A percentile compares a stretch with the other conserved stretches of the same genome.
Conservation (phyloP, 2,113 vertebrate genomes). For the Octodon degus region DNA sequence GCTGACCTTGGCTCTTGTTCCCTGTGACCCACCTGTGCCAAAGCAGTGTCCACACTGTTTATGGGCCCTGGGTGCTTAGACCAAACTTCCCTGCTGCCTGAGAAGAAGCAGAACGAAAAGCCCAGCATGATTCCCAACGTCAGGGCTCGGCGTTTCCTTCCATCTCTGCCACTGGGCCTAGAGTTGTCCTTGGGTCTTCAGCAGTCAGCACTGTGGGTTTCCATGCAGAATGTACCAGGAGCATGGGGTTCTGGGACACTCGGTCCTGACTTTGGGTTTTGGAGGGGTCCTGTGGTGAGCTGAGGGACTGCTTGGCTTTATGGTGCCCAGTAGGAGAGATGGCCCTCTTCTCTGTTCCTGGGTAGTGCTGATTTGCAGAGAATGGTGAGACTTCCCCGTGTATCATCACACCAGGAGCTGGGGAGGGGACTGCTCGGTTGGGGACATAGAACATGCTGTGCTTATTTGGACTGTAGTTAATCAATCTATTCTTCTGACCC, state of each 20-base stretch:
- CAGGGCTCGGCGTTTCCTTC: background rate
- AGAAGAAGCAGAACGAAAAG: background rate
- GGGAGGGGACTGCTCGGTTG: fast-evolving
- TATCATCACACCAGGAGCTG: background rate
- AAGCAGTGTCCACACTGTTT: background rate
- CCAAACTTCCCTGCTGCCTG: background rate
- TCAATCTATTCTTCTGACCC: background rate
- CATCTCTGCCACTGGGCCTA: fast-evolving
- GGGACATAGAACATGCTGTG: background rate
- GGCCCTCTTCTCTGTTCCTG: background rate
- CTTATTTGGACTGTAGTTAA: background rate
- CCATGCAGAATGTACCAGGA: background rate
- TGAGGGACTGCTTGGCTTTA: background rate
- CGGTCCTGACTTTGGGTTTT: background rate
- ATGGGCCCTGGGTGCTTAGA: background rate
- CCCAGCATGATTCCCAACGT: background rate
- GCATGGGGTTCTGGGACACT: too few species aligned
- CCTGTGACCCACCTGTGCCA: background rate
- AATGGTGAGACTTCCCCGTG: background rate
- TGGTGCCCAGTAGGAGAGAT: background rate
- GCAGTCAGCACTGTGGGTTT: fast-evolving
- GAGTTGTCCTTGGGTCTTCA: background rate
- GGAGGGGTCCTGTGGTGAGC: background rate
- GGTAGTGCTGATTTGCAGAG: background rate
- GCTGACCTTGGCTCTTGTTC: background rate